A percentile compares a stretch with the other conserved stretches of the same genome.
phyloP scores from a whole-genome alignment of 2,113 vertebrate species.

The Vombatus ursinus region DNA sequence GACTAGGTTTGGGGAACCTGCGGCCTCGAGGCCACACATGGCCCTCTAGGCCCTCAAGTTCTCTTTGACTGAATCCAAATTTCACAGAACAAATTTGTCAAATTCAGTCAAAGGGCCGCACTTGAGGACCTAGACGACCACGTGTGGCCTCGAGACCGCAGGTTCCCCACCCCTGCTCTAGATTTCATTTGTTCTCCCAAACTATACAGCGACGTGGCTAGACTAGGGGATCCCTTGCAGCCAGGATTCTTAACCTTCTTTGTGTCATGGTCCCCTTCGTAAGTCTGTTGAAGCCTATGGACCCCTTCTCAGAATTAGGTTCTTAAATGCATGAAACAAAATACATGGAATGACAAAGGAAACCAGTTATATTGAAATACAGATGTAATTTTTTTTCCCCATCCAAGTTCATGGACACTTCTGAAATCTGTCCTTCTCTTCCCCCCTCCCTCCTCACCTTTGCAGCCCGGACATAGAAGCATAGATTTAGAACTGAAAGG shows the following conservation, averaged over 20 bases:
- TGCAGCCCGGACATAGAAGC: not conserved
- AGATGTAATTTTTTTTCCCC: not conserved
- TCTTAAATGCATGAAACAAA: not conserved
- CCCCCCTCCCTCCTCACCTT: not conserved
- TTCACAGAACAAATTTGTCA: too few relatives aligned
- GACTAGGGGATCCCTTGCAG: not conserved
- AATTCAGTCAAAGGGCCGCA: too few relatives aligned
- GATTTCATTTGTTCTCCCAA: not conserved
- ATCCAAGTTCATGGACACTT: not conserved
- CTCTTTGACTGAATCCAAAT: too few relatives aligned
- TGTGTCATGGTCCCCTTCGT: not conserved
- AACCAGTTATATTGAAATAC: not conserved
- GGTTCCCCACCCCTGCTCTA: not conserved
- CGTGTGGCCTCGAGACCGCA: too few relatives aligned
- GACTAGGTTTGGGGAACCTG: too few relatives aligned
- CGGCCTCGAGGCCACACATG: too few relatives aligned
- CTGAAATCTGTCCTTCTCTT: not conserved
- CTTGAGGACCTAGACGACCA: too few relatives aligned
- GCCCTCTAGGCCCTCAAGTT: too few relatives aligned
- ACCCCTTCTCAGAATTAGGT: not conserved
- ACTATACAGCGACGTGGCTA: not conserved
- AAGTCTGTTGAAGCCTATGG: not conserved
- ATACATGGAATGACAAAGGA: not conserved
- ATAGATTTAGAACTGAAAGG: not conserved
- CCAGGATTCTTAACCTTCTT: not conserved